Conservation (phyloP, 2,113 vertebrate genomes). For the Ailurus styani region DNA sequence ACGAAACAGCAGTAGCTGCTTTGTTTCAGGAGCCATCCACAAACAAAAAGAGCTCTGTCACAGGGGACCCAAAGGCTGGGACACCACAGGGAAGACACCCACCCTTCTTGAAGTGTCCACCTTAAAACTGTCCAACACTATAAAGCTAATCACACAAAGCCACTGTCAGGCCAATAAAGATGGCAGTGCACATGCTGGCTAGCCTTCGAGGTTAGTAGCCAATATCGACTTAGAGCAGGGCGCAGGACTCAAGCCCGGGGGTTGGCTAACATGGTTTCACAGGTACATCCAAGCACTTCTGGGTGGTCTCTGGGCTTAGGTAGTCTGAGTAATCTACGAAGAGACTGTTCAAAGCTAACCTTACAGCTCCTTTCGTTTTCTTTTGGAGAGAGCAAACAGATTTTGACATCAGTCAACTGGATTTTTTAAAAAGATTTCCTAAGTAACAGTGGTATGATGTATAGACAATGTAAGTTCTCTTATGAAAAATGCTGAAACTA, state of each 20-base stretch:
- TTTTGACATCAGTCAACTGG: neutral
- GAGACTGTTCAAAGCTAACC: neutral
- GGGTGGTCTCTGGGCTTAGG: neutral
- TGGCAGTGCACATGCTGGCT: neutral
- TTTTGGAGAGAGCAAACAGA: neutral
- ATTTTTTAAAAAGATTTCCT: conserved; percentile 70
- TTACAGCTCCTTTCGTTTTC: neutral
- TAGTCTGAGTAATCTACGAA: neutral
- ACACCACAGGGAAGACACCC: neutral
- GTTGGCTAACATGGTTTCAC: accelerated
- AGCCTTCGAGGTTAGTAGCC: neutral
- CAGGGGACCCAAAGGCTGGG: neutral
- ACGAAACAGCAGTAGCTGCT: neutral
- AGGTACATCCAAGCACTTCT: neutral
- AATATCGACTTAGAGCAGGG: accelerated
- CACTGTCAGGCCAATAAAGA: neutral
- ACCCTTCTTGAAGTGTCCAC: neutral
- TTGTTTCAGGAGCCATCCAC: neutral
- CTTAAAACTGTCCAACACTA: neutral
- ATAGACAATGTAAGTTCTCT: conserved; percentile 54
- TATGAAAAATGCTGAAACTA: conserved; percentile 65
- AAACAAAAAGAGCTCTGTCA: neutral
- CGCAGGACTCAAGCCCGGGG: accelerated
- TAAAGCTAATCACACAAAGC: neutral
- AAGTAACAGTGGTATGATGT: conserved; percentile 62